Evolutionary conservation across 2,797 vertebrate species (phyloP), one percentile per base, ranked within the genome.

Genomic region (Eutrigla gurnardus): DNA sequence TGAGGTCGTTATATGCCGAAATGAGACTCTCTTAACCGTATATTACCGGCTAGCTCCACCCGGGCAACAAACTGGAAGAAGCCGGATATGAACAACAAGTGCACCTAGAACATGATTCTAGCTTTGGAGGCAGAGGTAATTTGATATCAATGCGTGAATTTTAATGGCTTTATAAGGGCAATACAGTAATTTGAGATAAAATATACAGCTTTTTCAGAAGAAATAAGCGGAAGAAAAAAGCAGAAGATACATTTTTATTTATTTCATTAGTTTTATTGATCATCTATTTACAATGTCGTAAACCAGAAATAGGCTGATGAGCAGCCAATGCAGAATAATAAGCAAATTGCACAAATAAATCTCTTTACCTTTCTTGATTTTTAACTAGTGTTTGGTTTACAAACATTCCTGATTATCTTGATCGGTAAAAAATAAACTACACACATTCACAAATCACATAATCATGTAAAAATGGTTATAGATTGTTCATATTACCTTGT

Each of bases 281-380:
- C 40, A 75, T 90, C 53, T 90, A 92, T 91, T 91, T 91, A 91
- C 89, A 93, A 61, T 39, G 33, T 53, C 3, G 3, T 33, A 54
- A 64, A 11, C 14, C 37, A 55, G 57, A 53, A 61, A 73, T 4
- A 54, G 5, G 39, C 36, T 59, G 25, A 53, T 68, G 17, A 68
- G 71, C 12, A 80, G 47, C 14, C 15, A 3, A 6, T 18, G 6
- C 40, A 66, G 32, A 77, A 43, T n/a, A 57, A 70, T 4, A 60
- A 69, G 12, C 9, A 75, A 11, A 75, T 39, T 73, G 17, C 13
- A 52, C 14, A 45, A 35, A 81, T 45, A 58, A 74, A 77, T 50
- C 42, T 57, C 4, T 54, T 64, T 25, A 63, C 3, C 8, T 58
- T 32, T 77, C 9, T 60, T 62, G 13, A 73, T 76, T 70, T 54